Conservation (phyloP, 2,797 vertebrate genomes). For the Percopsis omiscomaycus region DNA sequence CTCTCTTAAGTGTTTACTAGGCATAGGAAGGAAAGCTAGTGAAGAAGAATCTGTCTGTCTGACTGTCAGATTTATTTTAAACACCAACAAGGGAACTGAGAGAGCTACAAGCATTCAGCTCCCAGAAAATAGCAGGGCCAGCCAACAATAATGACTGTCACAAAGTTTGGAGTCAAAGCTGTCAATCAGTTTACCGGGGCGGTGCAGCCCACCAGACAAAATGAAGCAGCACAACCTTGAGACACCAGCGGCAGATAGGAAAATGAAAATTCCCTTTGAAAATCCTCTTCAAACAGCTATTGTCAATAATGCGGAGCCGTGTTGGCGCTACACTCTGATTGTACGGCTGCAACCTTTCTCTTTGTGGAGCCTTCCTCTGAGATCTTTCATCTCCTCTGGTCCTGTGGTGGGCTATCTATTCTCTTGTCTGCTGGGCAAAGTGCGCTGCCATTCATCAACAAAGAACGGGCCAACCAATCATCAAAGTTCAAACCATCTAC, state of each 20-base stretch:
- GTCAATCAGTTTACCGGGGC: not conserved
- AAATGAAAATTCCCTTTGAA: conserved; percentile 29
- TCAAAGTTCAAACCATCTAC: conserved; percentile 38
- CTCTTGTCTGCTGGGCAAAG: conserved; percentile 31
- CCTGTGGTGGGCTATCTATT: conserved; percentile 27
- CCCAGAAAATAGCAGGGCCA: conserved; percentile 2
- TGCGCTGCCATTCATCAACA: conserved; percentile 9
- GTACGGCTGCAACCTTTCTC: conserved; percentile 52
- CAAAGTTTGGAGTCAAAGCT: conserved; percentile 16
- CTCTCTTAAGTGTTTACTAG: conserved; percentile 48
- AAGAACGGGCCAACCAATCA: conserved; percentile 37
- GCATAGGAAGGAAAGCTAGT: conserved; percentile 58
- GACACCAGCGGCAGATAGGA: not conserved
- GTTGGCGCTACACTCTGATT: conserved; percentile 25
- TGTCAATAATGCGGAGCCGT: conserved; percentile 31
- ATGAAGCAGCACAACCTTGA: not conserved
- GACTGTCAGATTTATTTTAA: conserved; percentile 46
- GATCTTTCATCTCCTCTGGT: conserved; percentile 49
- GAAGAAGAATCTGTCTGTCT: conserved; percentile 54
- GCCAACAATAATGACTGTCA: conserved; percentile 21
- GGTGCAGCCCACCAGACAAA: conserved; percentile 5
- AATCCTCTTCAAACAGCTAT: conserved; percentile 28
- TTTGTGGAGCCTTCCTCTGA: conserved; percentile 35
- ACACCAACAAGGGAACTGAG: conserved; percentile 21
- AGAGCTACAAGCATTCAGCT: conserved; percentile 23